Evolutionary conservation across 2,797 vertebrate species (phyloP).

Genomic region (Xyrichtys novacula): DNA sequence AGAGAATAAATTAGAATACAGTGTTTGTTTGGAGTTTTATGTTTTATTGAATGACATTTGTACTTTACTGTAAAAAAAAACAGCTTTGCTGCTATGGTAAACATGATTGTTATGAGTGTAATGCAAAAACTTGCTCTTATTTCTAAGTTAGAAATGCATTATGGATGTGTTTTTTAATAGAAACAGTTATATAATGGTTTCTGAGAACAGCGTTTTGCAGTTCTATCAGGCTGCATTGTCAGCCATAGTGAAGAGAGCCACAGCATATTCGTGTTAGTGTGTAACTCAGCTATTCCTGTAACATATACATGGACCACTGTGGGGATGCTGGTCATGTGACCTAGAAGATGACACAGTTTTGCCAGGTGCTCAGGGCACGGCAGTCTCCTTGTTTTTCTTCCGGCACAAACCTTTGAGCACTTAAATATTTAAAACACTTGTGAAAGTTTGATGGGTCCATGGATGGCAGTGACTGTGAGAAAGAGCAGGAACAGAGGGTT

Average conservation of each 20-base stretch:
- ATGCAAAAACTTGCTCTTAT: conserved; percentile 26
- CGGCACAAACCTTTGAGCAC: conserved; percentile 65
- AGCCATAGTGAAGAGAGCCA: conserved; percentile 32
- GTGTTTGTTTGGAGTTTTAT: conserved; percentile 9
- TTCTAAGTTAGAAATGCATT: conserved; percentile 22
- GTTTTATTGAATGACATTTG: conserved; percentile 6
- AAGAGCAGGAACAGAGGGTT: conserved; percentile 33
- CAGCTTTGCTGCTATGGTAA: neutral
- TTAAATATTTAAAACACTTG: conserved; percentile 81
- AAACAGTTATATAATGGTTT: conserved; percentile 45
- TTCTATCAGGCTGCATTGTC: conserved; percentile 30
- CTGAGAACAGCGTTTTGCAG: conserved; percentile 26
- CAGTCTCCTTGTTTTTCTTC: conserved; percentile 66
- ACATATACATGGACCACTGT: conserved; percentile 59
- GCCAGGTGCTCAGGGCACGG: conserved; percentile 65
- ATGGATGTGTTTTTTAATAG: conserved; percentile 51
- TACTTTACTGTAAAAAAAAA: neutral
- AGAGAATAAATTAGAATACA: conserved; percentile 42
- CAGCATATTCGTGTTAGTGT: conserved; percentile 36
- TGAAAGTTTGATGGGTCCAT: conserved; percentile 79
- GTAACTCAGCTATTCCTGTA: conserved; percentile 44
- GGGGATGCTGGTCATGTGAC: conserved; percentile 52
- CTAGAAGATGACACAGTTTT: conserved; percentile 72
- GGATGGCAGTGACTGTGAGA: conserved; percentile 44
- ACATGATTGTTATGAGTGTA: conserved; percentile 6